Evolutionary conservation across 2,888 invertebrate genomes (phyloP).

Genomic region (Drosophila borborema): DNA sequence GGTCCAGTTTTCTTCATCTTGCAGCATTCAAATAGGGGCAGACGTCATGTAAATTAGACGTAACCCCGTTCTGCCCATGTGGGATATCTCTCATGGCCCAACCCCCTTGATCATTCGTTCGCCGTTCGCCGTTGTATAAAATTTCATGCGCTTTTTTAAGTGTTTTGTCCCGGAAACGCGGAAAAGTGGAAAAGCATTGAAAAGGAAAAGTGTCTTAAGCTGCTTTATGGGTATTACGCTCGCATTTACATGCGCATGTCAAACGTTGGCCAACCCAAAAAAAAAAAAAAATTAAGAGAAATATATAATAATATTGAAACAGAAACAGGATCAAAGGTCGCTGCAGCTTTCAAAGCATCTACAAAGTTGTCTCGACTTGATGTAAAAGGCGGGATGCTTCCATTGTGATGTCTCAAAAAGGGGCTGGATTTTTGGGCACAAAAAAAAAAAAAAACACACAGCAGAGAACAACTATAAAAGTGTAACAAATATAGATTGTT

Average conservation of each 20-base stretch:
- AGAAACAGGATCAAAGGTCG: slow-evolving; percentile 64
- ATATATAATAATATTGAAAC: slow-evolving; percentile 11
- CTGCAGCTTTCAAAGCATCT: slow-evolving; percentile 69
- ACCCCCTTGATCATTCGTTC: slow-evolving; percentile 70
- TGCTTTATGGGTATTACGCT: slow-evolving; percentile 76
- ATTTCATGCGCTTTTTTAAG: slow-evolving; percentile 67
- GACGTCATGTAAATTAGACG: slow-evolving; percentile 64
- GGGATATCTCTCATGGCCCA: slow-evolving; percentile 47
- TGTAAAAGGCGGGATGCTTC: slow-evolving; percentile 66
- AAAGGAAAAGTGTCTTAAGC: slow-evolving; percentile 72
- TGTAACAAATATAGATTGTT: slow-evolving; percentile 56
- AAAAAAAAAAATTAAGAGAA: slow-evolving; percentile 15
- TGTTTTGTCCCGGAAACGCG: slow-evolving; percentile 71
- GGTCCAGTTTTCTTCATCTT: slow-evolving; percentile 66
- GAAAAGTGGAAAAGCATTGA: slow-evolving; percentile 28
- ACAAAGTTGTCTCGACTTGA: slow-evolving; percentile 67
- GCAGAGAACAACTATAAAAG: slow-evolving; percentile 30
- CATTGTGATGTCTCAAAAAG: slow-evolving; percentile 56
- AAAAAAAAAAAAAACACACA: slow-evolving; percentile 13
- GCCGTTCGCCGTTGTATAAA: slow-evolving; percentile 36
- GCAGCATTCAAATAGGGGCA: slow-evolving; percentile 46
- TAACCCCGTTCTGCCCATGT: slow-evolving; percentile 50
- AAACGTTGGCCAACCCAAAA: slow-evolving; percentile 56
- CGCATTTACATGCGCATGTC: slow-evolving; percentile 75
- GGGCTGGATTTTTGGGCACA: slow-evolving; percentile 40